Evolutionary conservation across 2,113 vertebrate genomes (phyloP), one percentile per base, ranked within the genome.

Genomic region (Lates calcarifer): DNA sequence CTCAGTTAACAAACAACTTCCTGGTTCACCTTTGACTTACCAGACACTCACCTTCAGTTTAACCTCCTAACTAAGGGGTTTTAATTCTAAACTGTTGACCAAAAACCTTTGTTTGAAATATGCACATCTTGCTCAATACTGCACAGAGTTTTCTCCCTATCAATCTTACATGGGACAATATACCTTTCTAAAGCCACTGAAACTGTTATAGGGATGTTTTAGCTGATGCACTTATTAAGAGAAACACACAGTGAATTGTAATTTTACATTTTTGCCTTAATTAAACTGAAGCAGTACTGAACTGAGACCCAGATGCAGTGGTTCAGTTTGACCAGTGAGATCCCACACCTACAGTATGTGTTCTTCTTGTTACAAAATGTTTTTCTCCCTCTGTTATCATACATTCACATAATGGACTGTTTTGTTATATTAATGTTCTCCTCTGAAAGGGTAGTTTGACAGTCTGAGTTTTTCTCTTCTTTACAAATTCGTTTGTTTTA

Each of bases 401-500:
- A 49, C 11, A 9, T 11, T 53, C n/a, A 53, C 9, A 53, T 24
- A 24, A 53, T n/a, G 9, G 22, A 53, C 22, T 24, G n/a, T 53
- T 22, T 53, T 53, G 49, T 53, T 53, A n/a, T 24, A 53, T 53
- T 53, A 53, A 53, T 53, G 49, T 12, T n/a, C 11, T 45, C 41
- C 15, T 15, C 15, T 45, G 17, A 45, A 45, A 2, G 9, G 13
- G 41, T 45, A 15, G 8, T 41, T 41, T 41, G 5, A 6, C 43
- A 18, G 43, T 45, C 41, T 43, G 14, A 15, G 13, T 22, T 49
- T 49, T 49, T 20, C 56, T 18, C 2, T 33, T 15, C 24, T 15
- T 18, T 6, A 41, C 15, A 49, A 3, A 51, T 75, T 47, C n/a
- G 56, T 68, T 69, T 81, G 41, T 55, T 28, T 63, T 62, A 17